phyloP scores from a whole-genome alignment of 2,888 invertebrate genomes.

The Megastigmus dorsalis region DNA sequence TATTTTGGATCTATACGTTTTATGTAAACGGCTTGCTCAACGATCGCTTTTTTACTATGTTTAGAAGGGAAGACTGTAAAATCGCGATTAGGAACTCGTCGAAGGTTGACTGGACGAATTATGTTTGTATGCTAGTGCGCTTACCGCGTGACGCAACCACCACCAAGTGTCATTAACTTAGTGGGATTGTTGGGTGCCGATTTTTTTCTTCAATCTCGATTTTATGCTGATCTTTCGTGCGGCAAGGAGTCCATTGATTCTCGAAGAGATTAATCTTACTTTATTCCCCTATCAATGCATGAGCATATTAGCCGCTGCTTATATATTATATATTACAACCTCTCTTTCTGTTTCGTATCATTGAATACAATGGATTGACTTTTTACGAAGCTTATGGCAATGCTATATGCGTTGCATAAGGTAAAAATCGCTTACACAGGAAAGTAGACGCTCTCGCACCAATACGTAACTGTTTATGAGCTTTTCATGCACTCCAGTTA shows the following conservation, averaged over 20 bases:
- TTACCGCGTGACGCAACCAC: conserved; percentile 11
- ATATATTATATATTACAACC: not conserved
- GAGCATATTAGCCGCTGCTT: not conserved
- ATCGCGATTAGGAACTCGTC: conserved; percentile 34
- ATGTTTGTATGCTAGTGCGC: not conserved
- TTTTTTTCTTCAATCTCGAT: not conserved
- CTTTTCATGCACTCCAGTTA: conserved; percentile 43
- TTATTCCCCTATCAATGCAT: not conserved
- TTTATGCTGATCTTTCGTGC: not conserved
- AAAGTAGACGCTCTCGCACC: conserved; percentile 31
- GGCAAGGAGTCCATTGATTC: not conserved
- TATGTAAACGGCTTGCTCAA: conserved; percentile 36
- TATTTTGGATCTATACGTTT: conserved; percentile 10
- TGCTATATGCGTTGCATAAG: conserved; percentile 29
- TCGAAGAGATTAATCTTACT: not conserved
- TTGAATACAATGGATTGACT: conserved; percentile 38
- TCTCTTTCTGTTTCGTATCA: not conserved
- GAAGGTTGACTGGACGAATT: conserved; percentile 44
- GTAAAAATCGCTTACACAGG: conserved; percentile 39
- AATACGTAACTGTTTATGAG: conserved; percentile 47
- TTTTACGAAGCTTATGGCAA: too few relatives aligned
- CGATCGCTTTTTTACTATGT: conserved; percentile 20
- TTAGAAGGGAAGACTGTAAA: conserved; percentile 49
- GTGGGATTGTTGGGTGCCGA: not conserved
- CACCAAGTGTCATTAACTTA: conserved; percentile 27